Evolutionary conservation across 2,888 invertebrate species (phyloP).

Genomic region (Patella pellucida): DNA sequence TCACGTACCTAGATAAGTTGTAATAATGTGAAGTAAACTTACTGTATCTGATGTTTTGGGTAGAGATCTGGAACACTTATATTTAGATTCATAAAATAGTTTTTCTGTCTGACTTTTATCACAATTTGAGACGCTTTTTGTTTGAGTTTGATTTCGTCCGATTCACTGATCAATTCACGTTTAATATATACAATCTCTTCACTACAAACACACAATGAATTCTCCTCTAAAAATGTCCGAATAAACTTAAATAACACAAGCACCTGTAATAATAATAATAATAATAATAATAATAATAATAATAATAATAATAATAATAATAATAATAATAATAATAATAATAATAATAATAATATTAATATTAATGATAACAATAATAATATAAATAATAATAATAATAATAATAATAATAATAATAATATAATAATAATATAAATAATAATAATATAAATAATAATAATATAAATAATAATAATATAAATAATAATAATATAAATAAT

Average conservation of each 20-base stretch:
- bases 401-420: too few relatives aligned
- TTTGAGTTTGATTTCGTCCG: constrained; percentile 78
- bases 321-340: too few relatives aligned
- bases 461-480: too few relatives aligned
- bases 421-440: too few relatives aligned
- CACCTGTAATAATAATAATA: constrained; percentile 69
- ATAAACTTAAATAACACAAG: constrained; percentile 77
- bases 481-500: too few relatives aligned
- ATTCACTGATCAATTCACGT: constrained; percentile 70
- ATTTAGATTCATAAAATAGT: constrained; percentile 77
- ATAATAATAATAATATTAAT: too few relatives aligned
- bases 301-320: too few relatives aligned
- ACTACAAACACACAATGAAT: constrained; percentile 81
- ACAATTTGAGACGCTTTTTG: constrained; percentile 78
- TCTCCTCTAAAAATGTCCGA: constrained; percentile 78
- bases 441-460: too few relatives aligned
- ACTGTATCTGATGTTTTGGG: constrained; percentile 75
- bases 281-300: background rate
- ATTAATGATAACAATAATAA: too few relatives aligned
- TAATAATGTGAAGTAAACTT: constrained; percentile 34
- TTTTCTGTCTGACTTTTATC: constrained; percentile 75
- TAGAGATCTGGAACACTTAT: constrained; percentile 79
- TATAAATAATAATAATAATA: too few relatives aligned
- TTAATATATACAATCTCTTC: constrained; percentile 80
- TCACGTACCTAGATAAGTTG: too few relatives aligned